Conservation (phyloP, 2,113 vertebrate species). For the Physeter macrocephalus region DNA sequence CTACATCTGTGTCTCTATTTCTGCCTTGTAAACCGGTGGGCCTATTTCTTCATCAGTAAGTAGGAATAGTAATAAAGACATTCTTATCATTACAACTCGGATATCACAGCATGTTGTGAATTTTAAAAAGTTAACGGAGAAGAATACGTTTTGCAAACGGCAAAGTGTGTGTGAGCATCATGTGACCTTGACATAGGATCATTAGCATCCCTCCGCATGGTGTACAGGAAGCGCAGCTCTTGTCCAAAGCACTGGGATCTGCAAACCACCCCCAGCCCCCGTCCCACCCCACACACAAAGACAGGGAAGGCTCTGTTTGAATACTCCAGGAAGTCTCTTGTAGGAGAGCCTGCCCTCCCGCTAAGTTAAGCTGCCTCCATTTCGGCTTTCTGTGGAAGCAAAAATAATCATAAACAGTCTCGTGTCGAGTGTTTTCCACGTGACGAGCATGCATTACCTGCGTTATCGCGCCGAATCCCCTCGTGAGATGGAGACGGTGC, state of each 20-base stretch:
- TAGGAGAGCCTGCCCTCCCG: neutral
- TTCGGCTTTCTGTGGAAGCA: neutral
- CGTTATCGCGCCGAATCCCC: neutral
- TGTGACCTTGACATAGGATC: neutral
- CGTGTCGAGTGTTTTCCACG: neutral
- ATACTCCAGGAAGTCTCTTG: neutral
- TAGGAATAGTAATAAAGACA: neutral
- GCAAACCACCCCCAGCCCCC: too few species aligned
- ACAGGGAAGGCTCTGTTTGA: neutral
- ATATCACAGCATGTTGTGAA: neutral
- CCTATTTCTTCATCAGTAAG: neutral
- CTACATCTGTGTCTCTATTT: too few species aligned
- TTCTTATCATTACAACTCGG: neutral
- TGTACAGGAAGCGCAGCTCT: neutral
- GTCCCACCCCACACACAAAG: neutral
- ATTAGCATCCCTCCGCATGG: too few species aligned
- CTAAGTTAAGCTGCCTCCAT: neutral
- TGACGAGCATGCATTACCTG: neutral
- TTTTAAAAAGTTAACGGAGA: neutral
- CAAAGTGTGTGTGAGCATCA: neutral
- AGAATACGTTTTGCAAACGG: neutral
- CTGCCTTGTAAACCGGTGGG: neutral
- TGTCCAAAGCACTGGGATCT: neutral
- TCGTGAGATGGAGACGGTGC: too few species aligned
- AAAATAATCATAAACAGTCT: neutral